Evolutionary conservation across 2,797 vertebrate species (phyloP), one percentile per base, ranked within the genome.

Genomic region (Dallia pectoralis): DNA sequence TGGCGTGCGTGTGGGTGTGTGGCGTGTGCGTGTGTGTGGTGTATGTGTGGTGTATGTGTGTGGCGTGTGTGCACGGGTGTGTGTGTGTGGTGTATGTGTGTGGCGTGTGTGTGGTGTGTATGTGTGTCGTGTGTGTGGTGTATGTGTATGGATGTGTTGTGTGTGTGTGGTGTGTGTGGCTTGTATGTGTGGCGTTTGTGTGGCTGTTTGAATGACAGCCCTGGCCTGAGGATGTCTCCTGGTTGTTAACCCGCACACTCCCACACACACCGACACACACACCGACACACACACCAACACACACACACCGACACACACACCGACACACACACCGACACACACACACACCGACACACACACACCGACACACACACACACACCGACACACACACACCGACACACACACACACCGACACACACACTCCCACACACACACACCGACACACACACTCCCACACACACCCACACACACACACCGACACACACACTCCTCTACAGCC

Each of bases 401-500:
- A 49, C 11, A 48, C 14, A 48, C 18, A 95, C 95, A 95, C 95
- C 95, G 95, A 95, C 95, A 96, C 53, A 56, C 53, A 9, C 53
- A 56, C 53, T 8, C 53, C n/a, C 53, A 25, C 53, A 9, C 53
- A 25, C 53, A 22, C 18, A 2, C 53, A 56, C 53, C 8, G 59
- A 56, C 33, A 30, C 29, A 47, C 68, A 67, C 66, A 49, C 66
- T 48, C 66, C 19, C 44, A 68, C 66, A 68, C 44, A 49, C 66
- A 68, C 66, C 48, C 66, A 49, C 66, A 68, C 66, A 68, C 44
- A 44, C 33, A 56, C 40, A 67, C 36, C 48, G 40, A 29, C 12
- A 49, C 67, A 49, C 11, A 48, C 14, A 48, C 18, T 95, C 95
- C 95, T 95, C 95, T 95, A 95, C 95, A 96, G 97, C 97, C 97